phyloP scores from a whole-genome alignment of 2,797 vertebrate species.

The Rhinella marina region DNA sequence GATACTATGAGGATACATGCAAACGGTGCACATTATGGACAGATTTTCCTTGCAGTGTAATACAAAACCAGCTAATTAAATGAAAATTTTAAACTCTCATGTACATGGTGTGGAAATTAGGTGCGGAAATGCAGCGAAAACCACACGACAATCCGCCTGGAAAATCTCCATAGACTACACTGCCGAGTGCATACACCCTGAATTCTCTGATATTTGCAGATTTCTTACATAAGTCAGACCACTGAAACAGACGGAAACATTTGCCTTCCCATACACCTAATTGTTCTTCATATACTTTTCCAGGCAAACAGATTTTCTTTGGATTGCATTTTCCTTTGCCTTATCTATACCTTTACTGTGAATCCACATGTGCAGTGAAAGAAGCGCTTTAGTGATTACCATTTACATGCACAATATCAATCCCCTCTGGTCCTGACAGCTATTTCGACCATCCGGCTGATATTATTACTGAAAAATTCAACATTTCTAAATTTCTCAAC shows the following conservation, averaged over 20 bases:
- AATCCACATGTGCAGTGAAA: conserved; percentile 21
- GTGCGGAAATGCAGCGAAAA: too few relatives aligned
- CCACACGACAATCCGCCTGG: too few relatives aligned
- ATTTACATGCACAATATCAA: conserved; percentile 34
- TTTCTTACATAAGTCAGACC: background rate
- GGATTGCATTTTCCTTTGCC: conserved; percentile 7
- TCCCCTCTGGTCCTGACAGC: background rate
- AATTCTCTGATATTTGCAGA: background rate
- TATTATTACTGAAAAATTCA: conserved; percentile 4
- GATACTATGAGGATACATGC: too few relatives aligned
- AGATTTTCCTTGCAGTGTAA: too few relatives aligned
- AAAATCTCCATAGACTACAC: too few relatives aligned
- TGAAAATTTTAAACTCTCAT: too few relatives aligned
- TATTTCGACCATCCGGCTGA: conserved; percentile 5
- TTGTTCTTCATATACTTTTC: conserved; percentile 10
- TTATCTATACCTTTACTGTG: conserved; percentile 6
- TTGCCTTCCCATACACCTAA: background rate
- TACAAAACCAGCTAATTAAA: too few relatives aligned
- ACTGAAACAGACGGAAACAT: background rate
- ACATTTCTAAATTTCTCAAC: conserved; percentile 6
- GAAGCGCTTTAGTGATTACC: conserved; percentile 9
- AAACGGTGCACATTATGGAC: too few relatives aligned
- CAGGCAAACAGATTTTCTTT: conserved; percentile 18
- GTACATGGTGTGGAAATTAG: too few relatives aligned
- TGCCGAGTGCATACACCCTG: too few relatives aligned